These are phyloP conservation scores for Neocloeon triangulifer DNA, from an alignment of 1,140 invertebrate species.

Conservation along the genomic window DNA sequence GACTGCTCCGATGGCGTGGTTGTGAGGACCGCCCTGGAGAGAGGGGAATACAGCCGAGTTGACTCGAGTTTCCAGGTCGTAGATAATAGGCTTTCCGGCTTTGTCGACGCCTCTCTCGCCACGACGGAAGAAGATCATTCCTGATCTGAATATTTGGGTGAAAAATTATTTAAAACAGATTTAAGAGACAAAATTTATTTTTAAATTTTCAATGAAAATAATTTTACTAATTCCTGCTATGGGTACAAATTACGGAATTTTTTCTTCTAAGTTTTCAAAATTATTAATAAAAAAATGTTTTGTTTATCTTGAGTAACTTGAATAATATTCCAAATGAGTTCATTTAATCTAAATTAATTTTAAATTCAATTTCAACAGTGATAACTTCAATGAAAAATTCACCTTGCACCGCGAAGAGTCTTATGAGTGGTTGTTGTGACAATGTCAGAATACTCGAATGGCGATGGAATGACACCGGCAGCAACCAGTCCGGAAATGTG, in stretches of 20 bases:
- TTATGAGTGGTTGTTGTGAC: slow-evolving; percentile 44
- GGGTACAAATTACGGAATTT: too few relatives aligned
- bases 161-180: too few relatives aligned
- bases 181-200: too few relatives aligned
- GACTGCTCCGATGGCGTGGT: slow-evolving; percentile 38
- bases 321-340: too few relatives aligned
- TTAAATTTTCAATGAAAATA: too few relatives aligned
- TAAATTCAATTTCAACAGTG: too few relatives aligned
- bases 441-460: slow-evolving; percentile 35
- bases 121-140: slow-evolving; percentile 28
- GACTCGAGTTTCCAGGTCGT: slow-evolving; percentile 36
- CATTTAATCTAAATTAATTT: too few relatives aligned
- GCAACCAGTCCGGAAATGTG: slow-evolving; percentile 39
- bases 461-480: slow-evolving; percentile 26
- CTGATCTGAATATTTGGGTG: slow-evolving; percentile 9
- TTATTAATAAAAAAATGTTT: too few relatives aligned
- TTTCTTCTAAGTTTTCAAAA: too few relatives aligned
- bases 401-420: slow-evolving; percentile 21
- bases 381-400: too few relatives aligned
- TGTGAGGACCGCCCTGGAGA: slow-evolving; percentile 47
- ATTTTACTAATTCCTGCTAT: too few relatives aligned
- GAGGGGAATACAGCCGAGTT: slow-evolving; percentile 46
- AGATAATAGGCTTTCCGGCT: slow-evolving; percentile 29
- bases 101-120: slow-evolving; percentile 18
- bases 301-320: too few relatives aligned